phyloP scores from a whole-genome alignment of 2,888 invertebrate species.

The Lithosia quadra region DNA sequence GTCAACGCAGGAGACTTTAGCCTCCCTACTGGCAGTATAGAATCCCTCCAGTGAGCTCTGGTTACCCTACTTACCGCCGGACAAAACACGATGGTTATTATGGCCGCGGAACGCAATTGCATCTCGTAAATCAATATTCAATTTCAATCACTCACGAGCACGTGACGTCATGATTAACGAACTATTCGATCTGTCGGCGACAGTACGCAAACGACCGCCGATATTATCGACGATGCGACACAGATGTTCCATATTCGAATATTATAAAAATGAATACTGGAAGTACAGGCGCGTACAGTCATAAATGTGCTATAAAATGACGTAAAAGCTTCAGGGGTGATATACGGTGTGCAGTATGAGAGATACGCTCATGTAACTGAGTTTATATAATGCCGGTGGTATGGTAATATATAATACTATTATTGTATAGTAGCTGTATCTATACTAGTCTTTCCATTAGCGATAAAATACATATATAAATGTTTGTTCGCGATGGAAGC shows the following conservation, averaged over 20 bases:
- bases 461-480: no score
- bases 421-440: no score
- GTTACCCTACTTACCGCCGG: no score
- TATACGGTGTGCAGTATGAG: background rate
- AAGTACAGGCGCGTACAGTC: background rate
- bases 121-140: background rate
- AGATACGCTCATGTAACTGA: background rate
- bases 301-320: background rate
- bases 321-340: background rate
- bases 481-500: no score
- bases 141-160: background rate
- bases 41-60: no score
- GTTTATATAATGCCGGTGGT: no score
- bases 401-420: no score
- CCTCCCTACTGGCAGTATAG: no score
- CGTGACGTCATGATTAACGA: background rate
- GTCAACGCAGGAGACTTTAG: no score
- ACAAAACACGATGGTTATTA: no score
- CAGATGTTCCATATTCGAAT: constrained; percentile 5
- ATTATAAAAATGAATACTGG: background rate
- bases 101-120: background rate
- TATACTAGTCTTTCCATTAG: no score
- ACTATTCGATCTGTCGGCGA: background rate
- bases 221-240: background rate
- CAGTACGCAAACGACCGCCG: constrained; percentile 1